phyloP scores from a whole-genome alignment of 2,888 invertebrate species.

The Caenorhabditis virilis region DNA sequence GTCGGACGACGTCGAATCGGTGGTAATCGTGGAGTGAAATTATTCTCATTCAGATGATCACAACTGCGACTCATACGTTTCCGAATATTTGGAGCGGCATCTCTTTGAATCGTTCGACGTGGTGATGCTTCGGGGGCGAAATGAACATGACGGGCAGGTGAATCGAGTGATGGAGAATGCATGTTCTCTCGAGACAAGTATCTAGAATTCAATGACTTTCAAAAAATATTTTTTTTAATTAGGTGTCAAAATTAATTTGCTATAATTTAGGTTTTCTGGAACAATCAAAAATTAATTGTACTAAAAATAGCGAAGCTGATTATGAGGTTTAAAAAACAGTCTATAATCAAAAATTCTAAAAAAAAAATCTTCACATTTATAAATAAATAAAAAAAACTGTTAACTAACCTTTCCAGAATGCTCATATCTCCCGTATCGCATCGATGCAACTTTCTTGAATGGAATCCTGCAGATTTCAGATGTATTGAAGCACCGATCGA shows the following conservation, averaged over 20 bases:
- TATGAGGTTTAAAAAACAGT: too few relatives aligned
- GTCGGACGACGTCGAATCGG: slow-evolving; percentile 48
- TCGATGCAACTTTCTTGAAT: slow-evolving; percentile 33
- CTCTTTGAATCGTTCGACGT: slow-evolving; percentile 23
- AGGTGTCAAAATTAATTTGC: neutral
- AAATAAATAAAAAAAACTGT: neutral
- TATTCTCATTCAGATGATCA: slow-evolving; percentile 41
- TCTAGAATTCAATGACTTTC: slow-evolving; percentile 5
- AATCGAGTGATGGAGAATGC: slow-evolving; percentile 30
- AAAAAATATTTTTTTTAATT: neutral
- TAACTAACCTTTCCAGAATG: slow-evolving; percentile 26
- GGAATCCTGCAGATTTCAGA: slow-evolving; percentile 20
- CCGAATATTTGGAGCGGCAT: slow-evolving; percentile 12
- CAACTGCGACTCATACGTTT: slow-evolving; percentile 46
- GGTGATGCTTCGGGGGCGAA: slow-evolving; percentile 22
- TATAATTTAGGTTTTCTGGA: too few relatives aligned
- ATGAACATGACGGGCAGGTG: slow-evolving; percentile 32
- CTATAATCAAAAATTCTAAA: too few relatives aligned
- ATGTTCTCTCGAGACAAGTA: slow-evolving; percentile 34
- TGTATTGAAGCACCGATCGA: slow-evolving; percentile 1
- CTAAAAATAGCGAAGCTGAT: too few relatives aligned
- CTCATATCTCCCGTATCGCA: slow-evolving; percentile 33
- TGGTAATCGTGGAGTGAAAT: slow-evolving; percentile 46
- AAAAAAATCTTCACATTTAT: neutral
- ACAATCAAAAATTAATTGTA: too few relatives aligned